A percentile compares a stretch with the other conserved stretches of the same genome.
These are phyloP conservation scores for Stenoptilia bipunctidactyla DNA, from an alignment of 2,888 invertebrate species.

Conservation along the genomic window DNA sequence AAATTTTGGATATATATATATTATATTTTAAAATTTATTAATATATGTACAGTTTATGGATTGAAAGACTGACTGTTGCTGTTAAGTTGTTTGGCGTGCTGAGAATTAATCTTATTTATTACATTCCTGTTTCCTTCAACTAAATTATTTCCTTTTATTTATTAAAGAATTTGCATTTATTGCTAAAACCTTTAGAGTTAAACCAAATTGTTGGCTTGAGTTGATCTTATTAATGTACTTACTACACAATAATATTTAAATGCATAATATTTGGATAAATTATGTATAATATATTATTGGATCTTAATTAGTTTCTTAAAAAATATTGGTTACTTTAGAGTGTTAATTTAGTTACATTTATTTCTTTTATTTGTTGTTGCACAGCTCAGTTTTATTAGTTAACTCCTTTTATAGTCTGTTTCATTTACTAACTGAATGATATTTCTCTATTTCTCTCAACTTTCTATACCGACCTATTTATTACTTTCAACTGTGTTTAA, in stretches of 20 bases:
- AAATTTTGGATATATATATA: conserved; percentile 33
- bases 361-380: conserved; percentile 12
- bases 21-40: too few relatives aligned
- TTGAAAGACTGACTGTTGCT: conserved; percentile 60
- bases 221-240: background rate
- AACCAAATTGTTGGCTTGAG: conserved; percentile 1
- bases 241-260: background rate
- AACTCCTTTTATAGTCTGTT: too few relatives aligned
- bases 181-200: conserved; percentile 11
- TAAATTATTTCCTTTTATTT: conserved; percentile 11
- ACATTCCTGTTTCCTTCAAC: conserved; percentile 35
- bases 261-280: conserved; percentile 36
- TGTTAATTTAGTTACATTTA: conserved; percentile 17
- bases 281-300: conserved; percentile 17
- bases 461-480: too few relatives aligned
- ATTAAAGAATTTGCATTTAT: conserved; percentile 16
- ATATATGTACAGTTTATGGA: conserved; percentile 39
- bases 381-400: too few relatives aligned
- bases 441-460: too few relatives aligned
- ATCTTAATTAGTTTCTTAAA: conserved; percentile 10
- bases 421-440: too few relatives aligned
- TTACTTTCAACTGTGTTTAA: too few relatives aligned
- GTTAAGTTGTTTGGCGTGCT: background rate
- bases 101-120: conserved; percentile 15
- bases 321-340: conserved; percentile 19